Conservation (phyloP, 2,888 invertebrate genomes). For the Tenthredo distinguenda region DNA sequence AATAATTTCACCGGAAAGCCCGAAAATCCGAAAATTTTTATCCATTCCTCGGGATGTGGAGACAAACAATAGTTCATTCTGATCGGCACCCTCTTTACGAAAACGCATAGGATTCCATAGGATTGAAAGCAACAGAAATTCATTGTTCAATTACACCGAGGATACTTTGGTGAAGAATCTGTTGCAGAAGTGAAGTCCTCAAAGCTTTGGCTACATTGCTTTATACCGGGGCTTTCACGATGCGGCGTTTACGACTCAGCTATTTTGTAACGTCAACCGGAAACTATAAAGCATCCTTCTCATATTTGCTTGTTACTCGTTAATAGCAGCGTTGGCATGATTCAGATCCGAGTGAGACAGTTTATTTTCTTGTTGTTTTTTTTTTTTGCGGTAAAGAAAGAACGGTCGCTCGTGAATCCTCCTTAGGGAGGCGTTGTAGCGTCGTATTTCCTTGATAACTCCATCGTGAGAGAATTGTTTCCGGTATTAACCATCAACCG, state of each 20-base stretch:
- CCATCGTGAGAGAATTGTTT: neutral
- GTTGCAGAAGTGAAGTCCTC: neutral
- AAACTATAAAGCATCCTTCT: conserved; percentile 2
- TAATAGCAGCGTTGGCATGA: neutral
- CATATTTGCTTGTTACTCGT: conserved; percentile 2
- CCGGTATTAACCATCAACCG: neutral
- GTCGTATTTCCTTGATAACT: neutral
- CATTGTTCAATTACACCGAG: neutral
- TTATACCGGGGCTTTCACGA: neutral
- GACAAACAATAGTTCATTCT: too few relatives aligned
- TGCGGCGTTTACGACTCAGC: neutral
- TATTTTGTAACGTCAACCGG: neutral
- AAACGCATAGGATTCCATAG: too few relatives aligned
- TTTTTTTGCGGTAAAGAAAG: neutral
- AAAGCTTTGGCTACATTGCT: neutral
- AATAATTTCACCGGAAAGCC: neutral
- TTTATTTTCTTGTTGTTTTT: neutral
- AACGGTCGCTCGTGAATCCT: neutral
- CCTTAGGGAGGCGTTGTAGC: neutral
- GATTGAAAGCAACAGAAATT: too few relatives aligned
- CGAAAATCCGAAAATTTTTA: too few relatives aligned
- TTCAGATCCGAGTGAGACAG: neutral
- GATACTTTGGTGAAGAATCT: neutral
- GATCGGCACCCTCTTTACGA: too few relatives aligned
- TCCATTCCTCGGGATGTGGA: too few relatives aligned